Evolutionary conservation across 2,888 invertebrate genomes (phyloP).

Genomic region (Pyrochroa serraticornis): DNA sequence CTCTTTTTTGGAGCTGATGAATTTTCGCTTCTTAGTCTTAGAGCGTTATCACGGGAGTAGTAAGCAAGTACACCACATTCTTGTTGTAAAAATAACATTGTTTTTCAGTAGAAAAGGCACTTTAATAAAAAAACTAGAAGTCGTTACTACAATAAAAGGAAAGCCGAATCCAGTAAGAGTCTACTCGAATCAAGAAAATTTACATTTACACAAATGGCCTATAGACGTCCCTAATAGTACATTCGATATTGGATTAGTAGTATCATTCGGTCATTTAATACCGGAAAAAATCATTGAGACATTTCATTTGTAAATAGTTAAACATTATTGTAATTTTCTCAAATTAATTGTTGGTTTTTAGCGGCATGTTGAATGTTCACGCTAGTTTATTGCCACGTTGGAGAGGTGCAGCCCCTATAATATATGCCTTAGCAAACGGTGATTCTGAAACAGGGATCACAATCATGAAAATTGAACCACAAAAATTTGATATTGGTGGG

Average conservation of each 20-base stretch:
- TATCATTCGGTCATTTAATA: conserved; percentile 92
- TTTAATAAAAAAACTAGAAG: conserved; percentile 65
- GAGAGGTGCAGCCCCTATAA: conserved; percentile 92
- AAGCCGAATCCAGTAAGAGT: conserved; percentile 69
- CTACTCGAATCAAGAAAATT: conserved; percentile 69
- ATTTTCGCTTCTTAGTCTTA: conserved; percentile 79
- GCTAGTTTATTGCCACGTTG: conserved; percentile 89
- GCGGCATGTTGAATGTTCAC: conserved; percentile 93
- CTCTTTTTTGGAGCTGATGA: conserved; percentile 87
- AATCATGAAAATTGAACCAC: conserved; percentile 84
- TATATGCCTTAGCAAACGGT: conserved; percentile 82
- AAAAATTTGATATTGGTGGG: conserved; percentile 82
- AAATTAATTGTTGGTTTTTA: conserved; percentile 55
- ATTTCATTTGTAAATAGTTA: conserved; percentile 78
- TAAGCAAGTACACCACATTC: conserved; percentile 54
- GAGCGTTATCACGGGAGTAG: conserved; percentile 70
- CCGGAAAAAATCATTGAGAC: conserved; percentile 74
- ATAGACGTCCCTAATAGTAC: conserved; percentile 52
- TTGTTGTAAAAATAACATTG: neutral
- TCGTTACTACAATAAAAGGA: conserved; percentile 72
- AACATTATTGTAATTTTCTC: conserved; percentile 14
- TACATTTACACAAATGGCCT: conserved; percentile 61
- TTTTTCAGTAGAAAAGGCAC: conserved; percentile 62
- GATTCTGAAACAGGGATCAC: conserved; percentile 83
- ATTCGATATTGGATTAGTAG: conserved; percentile 88